Base-by-base conservation (phyloP, 2,797 vertebrate genomes). In the Notolepis coatsorum region DNA sequence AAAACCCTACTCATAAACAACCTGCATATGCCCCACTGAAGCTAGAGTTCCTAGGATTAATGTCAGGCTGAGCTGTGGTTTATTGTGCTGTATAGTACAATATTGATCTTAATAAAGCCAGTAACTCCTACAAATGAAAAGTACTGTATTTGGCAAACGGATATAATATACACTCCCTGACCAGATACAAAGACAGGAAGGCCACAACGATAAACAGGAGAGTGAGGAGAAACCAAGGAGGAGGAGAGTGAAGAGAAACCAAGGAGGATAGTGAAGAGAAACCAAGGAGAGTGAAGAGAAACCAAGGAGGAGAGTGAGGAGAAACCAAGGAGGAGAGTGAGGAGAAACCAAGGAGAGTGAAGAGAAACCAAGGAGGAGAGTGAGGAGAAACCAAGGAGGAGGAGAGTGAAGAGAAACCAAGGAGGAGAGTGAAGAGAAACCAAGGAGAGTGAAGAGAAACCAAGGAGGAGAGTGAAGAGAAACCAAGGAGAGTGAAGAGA, bases 41-140 rank as follows among this genome's bases (percentile, higher is more conserved):
- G 65, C 45, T 46, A 1, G 46, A 48, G 45, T 50, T 12, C 28
- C 50, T 48, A 15, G 61, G 61, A 84, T 73, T 56, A 66, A 78
- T 66, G 39, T 45, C 73, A 68, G 28, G 37, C 43, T 23, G 62
- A 61, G 30, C 10, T 0, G 2, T 64, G n/a, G n/a, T 81, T 69
- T 71, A 84, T 77, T 59, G 49, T 74, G 64, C 69, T 45, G 48
- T 61, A 62, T 23, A 48, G 46, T 33, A 55, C 62, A 69, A 59
- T 74, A 77, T 75, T 71, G 75, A 79, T 82, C 54, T 66, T 65
- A 61, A 69, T 73, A 71, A 73, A 76, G 51, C 24, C 41, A 10
- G 61, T 62, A 65, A 76, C 24, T 49, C 47, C 60, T 66, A n/a
- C 23, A 71, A 82, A 77, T 74, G 17, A 85, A 77, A 71, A 10